phyloP scores from a whole-genome alignment of 2,888 invertebrate species.

The Phasia obesa region DNA sequence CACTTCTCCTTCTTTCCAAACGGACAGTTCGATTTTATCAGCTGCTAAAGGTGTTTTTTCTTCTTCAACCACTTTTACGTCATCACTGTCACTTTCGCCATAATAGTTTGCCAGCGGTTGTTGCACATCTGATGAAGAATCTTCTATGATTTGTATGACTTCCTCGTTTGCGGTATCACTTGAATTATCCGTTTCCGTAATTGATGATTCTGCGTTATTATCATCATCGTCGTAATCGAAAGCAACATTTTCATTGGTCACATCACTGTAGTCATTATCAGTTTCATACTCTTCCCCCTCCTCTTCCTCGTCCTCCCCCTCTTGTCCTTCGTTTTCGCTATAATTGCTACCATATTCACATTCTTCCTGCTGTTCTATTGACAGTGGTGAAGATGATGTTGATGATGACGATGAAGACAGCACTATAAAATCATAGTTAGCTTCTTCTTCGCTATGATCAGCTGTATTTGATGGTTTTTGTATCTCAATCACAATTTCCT shows the following conservation, averaged over 20 bases:
- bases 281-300: slow-evolving; percentile 22
- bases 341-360: too few species aligned
- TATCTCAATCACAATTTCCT: slow-evolving; percentile 9
- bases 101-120: slow-evolving; percentile 11
- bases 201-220: slow-evolving; percentile 30
- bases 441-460: slow-evolving; percentile 13
- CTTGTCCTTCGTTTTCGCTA: slow-evolving; percentile 37
- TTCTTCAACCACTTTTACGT: slow-evolving; percentile 44
- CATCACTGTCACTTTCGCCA: slow-evolving; percentile 53
- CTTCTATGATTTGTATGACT: slow-evolving; percentile 53
- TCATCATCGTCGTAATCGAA: slow-evolving; percentile 58
- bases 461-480: neutral
- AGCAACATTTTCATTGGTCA: slow-evolving; percentile 51
- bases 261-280: slow-evolving; percentile 46
- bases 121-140: slow-evolving; percentile 51
- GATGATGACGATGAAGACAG: slow-evolving; percentile 56
- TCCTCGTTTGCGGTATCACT: slow-evolving; percentile 23
- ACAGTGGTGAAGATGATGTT: slow-evolving; percentile 4
- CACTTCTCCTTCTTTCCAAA: neutral
- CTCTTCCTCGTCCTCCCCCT: slow-evolving; percentile 33
- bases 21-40: neutral
- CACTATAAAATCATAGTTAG: slow-evolving; percentile 56
- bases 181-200: slow-evolving; percentile 18
- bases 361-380: slow-evolving; percentile 10
- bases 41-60: neutral